phyloP scores from a whole-genome alignment of 2,113 vertebrate genomes.

The Acrocephalus kingi region DNA sequence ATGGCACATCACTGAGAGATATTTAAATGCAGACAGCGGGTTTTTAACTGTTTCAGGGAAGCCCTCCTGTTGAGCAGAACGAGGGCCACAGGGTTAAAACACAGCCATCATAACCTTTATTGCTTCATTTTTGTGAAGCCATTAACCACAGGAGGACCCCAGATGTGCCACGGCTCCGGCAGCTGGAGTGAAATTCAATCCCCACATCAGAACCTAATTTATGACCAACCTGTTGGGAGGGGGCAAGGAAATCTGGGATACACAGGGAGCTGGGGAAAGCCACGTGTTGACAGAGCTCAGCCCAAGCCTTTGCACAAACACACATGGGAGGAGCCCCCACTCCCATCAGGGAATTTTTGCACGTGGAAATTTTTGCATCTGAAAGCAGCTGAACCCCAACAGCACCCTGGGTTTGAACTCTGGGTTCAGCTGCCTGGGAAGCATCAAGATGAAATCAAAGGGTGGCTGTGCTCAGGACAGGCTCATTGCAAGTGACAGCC shows the following conservation, averaged over 20 bases:
- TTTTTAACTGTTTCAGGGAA: slow-evolving; percentile 47
- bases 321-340: accelerated
- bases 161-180: slow-evolving; percentile 68
- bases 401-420: not conserved
- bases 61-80: not conserved
- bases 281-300: not conserved
- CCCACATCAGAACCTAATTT: slow-evolving; percentile 63
- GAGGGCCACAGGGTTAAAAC: slow-evolving; percentile 72
- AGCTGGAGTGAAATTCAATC: slow-evolving; percentile 66
- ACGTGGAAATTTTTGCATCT: not conserved
- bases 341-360: not conserved
- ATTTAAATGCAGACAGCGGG: slow-evolving; percentile 31
- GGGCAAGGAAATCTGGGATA: not conserved
- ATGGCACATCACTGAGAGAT: not conserved
- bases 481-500: not conserved
- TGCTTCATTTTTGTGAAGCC: slow-evolving; percentile 63
- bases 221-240: slow-evolving; percentile 44
- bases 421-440: not conserved
- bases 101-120: slow-evolving; percentile 70
- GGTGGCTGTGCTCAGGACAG: not conserved
- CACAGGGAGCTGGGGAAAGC: not conserved
- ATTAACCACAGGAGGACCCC: slow-evolving; percentile 66
- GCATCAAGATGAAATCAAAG: not conserved
- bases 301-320: not conserved
- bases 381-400: not conserved